Base-by-base conservation (phyloP, 2,797 vertebrate species). In the Acrocephalus scirpaceus region DNA sequence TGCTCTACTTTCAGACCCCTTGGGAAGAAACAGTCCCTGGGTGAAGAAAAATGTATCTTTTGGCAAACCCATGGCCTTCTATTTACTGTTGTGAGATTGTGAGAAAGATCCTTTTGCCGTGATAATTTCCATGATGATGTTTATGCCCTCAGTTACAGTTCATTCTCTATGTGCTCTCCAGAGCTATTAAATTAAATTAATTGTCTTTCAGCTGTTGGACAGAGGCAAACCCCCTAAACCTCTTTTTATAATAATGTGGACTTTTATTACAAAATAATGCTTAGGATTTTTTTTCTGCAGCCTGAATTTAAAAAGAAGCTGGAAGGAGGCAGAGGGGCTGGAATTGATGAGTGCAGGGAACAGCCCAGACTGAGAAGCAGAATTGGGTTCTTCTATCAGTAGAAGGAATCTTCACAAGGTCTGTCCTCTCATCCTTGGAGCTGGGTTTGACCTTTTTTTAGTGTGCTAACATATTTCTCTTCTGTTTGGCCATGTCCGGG, bases 341-440 rank as follows among this genome's bases (percentile, higher is more conserved):
- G 66, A 34, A 36, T 15, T 85, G 34, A 0, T 83, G 13, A 38
- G 45, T 53, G 42, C 21, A 48, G 50, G 14, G 30, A 34, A 30
- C 56, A 60, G 32, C 61, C 34, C 44, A 16, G 61, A 30, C 30
- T 45, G 64, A 75, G 79, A 3, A 51, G 65, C 44, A 14, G 18
- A 17, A 12, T 26, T 82, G 75, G 23, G 6, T n/a, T 61, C 51
- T 79, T 38, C 36, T 53, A 0, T 25, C 14, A 5, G 0, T 1
- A 18, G 20, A 76, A 67, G 10, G 13, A 17, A 65, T 51, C 20
- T 51, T 72, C 20, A 6, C 42, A 36, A 56, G 44, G 10, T 44
- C 53, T 38, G 3, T 50, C 69, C 12, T 34, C 17, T 64, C 12
- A 23, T 57, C 42, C 40, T 47, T 34, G 11, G 7, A 51, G 21